Evolutionary conservation across 2,888 invertebrate species (phyloP), one percentile per base, ranked within the genome.

Genomic region (Biston stratarius): DNA sequence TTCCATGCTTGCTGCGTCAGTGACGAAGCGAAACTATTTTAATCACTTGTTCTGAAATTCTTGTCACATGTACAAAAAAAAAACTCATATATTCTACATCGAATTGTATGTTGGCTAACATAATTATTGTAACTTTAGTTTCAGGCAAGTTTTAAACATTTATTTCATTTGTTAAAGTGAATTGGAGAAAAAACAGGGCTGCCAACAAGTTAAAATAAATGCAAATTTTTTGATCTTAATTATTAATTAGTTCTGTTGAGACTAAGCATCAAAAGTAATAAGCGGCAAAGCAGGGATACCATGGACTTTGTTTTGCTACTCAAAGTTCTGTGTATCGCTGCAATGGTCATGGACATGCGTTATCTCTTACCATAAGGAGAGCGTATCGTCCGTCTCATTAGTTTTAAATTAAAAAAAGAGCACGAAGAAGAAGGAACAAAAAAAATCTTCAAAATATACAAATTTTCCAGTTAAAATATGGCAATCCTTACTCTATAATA

Each of bases 1-100:
- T 58, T 47, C 57, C 49, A 61, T 47, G 56, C 59, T 59, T 36
- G 34, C 58, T 36, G 34, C 58, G 62, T 66, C 57, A 61, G 6
- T 40, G 44, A n/a, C 59, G 60, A 40, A 33, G 56, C 61, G n/a
- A 58, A 42, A 62, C 51, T 48, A 58, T 67, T 55, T 67, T 60
- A 63, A 59, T 51, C 58, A 49, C 33, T 51, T 15, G 42, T 42
- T 45, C 34, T 0, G 48, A 55, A 53, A 67, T 51, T 49, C 34
- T 36, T 1, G 24, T 24, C 15, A 47, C 61, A 47, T 57, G 48
- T 44, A 58, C 40, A 59, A 59, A 53, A 58, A 56, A 48, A 2
- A 33, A 11, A 15, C 44, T 55, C 14, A 14, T 56, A 11, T 34
- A n/a, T 45, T 33, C 34, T 36, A 12, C 14, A 0, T 47, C 11